Evolutionary conservation across 2,888 invertebrate species (phyloP).

Genomic region (Dendrolimus pini): DNA sequence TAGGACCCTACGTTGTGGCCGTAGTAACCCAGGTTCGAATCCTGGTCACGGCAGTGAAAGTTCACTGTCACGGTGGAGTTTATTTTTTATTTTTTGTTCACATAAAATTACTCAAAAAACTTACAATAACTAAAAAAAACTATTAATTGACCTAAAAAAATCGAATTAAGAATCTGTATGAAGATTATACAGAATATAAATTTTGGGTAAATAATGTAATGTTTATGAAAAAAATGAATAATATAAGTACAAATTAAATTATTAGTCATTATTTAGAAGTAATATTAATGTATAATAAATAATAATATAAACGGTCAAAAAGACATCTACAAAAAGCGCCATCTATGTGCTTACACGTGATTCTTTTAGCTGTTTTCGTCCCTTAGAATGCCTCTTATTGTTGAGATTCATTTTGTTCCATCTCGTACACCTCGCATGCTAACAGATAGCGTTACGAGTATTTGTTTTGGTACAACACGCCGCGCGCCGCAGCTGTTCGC

Average conservation of each 20-base stretch:
- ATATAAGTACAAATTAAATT: too few relatives aligned
- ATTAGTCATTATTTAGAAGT: too few relatives aligned
- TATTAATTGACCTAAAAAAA: too few relatives aligned
- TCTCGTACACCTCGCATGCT: neutral
- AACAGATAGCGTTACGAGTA: conserved; percentile 52
- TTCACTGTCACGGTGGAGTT: conserved; percentile 54
- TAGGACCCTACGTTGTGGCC: conserved; percentile 81
- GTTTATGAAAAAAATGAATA: too few relatives aligned
- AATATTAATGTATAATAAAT: neutral
- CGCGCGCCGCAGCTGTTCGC: conserved; percentile 73
- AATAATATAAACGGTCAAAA: neutral
- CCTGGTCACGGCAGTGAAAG: conserved; percentile 55
- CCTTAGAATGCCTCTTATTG: neutral
- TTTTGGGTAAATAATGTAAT: too few relatives aligned
- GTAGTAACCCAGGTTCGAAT: conserved; percentile 51
- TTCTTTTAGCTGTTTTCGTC: neutral
- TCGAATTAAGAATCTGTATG: too few relatives aligned
- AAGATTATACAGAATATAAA: too few relatives aligned
- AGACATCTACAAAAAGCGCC: conserved; percentile 16
- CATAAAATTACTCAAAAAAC: neutral
- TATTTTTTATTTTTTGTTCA: conserved; percentile 12
- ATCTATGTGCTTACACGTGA: conserved; percentile 16
- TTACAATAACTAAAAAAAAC: too few relatives aligned
- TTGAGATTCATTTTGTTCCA: neutral
- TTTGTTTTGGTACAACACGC: conserved; percentile 67